These are phyloP conservation scores for Panulirus ornatus DNA, from an alignment of 1,140 invertebrate species.

Conservation along the genomic window DNA sequence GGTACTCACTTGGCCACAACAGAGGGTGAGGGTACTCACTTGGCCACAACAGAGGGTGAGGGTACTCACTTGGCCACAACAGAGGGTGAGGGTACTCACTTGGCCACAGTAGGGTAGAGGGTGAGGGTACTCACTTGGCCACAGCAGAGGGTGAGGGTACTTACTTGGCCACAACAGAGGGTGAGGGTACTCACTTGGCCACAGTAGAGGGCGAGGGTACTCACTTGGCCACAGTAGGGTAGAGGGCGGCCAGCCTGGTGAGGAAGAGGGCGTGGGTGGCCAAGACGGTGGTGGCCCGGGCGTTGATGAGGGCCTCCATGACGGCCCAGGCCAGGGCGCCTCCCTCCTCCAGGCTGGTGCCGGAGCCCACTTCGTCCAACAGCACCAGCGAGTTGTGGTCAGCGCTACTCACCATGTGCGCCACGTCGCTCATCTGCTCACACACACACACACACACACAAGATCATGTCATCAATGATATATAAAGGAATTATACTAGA, in stretches of 20 bases:
- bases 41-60: no score
- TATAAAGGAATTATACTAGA: neutral
- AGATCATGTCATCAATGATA: no score
- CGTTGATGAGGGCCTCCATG: constrained; percentile 85
- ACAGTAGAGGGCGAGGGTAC: constrained; percentile 73
- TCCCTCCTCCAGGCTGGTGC: constrained; percentile 90
- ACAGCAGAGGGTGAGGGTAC: no score
- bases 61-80: no score
- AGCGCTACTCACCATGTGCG: constrained; percentile 76
- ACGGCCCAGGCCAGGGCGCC: constrained; percentile 89
- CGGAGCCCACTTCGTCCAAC: constrained; percentile 92
- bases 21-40: no score
- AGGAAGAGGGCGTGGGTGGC: constrained; percentile 90
- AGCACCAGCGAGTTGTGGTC: constrained; percentile 88
- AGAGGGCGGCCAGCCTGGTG: constrained; percentile 85
- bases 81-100: no score
- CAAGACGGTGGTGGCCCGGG: constrained; percentile 87
- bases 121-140: no score
- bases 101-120: no score
- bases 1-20: no score
- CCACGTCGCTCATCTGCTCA: constrained; percentile 61
- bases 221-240: constrained; percentile 89
- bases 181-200: neutral
- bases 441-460: neutral
- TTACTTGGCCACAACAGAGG: no score